Percentiles rank a stretch among this genome's conserved stretches.
These are phyloP conservation scores for Cosmia pyralina DNA, from an alignment of 2,888 invertebrate species.

Conservation along the genomic window DNA sequence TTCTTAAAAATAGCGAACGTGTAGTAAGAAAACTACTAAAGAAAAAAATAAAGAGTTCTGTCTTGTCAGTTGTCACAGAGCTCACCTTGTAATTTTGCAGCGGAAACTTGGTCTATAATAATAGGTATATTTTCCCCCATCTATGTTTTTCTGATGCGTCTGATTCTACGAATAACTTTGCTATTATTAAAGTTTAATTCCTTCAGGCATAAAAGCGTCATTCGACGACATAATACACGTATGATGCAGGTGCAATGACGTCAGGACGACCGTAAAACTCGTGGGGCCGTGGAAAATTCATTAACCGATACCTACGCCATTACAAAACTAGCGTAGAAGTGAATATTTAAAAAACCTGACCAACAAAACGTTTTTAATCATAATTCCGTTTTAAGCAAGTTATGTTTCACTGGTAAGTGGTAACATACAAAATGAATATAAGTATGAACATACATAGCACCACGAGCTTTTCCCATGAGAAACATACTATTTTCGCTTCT, in stretches of 20 bases:
- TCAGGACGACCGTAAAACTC: conserved; percentile 15
- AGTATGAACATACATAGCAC: conserved; percentile 1
- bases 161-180: conserved; percentile 34
- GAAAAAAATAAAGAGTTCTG: background rate
- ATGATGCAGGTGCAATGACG: conserved; percentile 38
- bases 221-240: conserved; percentile 2
- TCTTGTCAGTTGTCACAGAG: conserved; percentile 8
- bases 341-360: background rate
- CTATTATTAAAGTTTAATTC: conserved; percentile 22
- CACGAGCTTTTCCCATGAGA: conserved; percentile 36
- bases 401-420: conserved; percentile 2
- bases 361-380: background rate
- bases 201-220: conserved; percentile 11
- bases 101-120: conserved; percentile 2
- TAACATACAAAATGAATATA: background rate
- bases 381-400: background rate
- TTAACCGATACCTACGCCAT: background rate
- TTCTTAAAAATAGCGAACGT: background rate
- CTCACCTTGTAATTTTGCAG: conserved; percentile 17
- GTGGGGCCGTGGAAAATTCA: conserved; percentile 22
- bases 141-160: conserved; percentile 8
- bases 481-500: conserved; percentile 24
- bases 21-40: background rate
- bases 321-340: background rate
- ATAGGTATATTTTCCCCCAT: background rate